Evolutionary conservation across 2,113 vertebrate species (phyloP).

Genomic region (Hassar affinis): DNA sequence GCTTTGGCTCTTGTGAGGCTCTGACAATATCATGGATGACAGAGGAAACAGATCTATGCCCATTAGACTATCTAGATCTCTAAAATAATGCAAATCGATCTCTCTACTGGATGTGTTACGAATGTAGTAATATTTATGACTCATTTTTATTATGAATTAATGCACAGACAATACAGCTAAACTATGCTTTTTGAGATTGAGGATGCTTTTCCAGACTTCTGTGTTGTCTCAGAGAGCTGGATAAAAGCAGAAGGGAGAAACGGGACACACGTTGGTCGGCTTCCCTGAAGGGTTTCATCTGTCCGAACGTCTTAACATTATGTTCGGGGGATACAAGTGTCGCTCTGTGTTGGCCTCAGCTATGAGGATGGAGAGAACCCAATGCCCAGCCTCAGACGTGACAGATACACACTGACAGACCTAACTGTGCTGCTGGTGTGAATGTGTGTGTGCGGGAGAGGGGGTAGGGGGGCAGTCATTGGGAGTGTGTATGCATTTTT

Average conservation of each 20-base stretch:
- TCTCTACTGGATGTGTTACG: background rate
- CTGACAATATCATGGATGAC: background rate
- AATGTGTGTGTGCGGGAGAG: background rate
- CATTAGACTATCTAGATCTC: background rate
- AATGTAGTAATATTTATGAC: background rate
- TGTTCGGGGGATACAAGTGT: conserved; percentile 50
- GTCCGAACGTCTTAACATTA: conserved; percentile 59
- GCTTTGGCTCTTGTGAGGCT: background rate
- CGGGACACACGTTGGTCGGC: conserved; percentile 31
- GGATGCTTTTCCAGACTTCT: background rate
- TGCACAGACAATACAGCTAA: background rate
- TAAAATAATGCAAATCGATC: background rate
- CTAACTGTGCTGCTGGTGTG: conserved; percentile 43
- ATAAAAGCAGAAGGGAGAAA: background rate
- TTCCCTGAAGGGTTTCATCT: conserved; percentile 52
- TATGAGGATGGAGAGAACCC: conserved; percentile 49
- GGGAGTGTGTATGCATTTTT: background rate
- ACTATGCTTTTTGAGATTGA: background rate
- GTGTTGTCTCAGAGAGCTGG: background rate
- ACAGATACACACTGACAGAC: conserved; percentile 55
- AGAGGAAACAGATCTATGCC: background rate
- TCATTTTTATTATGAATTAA: no score
- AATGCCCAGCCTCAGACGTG: conserved; percentile 46
- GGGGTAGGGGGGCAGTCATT: background rate
- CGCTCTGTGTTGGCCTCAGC: conserved; percentile 53